Percentiles rank a stretch among this genome's conserved stretches.
Conservation (phyloP, 2,888 invertebrate species). For the Troides oblongomaculatus region DNA sequence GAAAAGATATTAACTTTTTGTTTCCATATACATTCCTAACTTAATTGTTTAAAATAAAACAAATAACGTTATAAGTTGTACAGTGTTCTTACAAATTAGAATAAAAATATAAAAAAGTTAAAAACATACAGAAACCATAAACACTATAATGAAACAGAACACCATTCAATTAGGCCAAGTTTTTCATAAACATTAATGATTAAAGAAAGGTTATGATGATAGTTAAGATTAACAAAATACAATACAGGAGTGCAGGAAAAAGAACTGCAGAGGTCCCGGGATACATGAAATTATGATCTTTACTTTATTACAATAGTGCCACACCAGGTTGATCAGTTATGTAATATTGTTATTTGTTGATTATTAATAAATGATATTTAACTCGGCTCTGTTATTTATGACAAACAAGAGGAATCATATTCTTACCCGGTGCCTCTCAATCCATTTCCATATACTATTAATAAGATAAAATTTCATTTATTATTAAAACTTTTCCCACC, state of each 20-base stretch:
- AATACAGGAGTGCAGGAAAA: not conserved
- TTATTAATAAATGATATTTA: not conserved
- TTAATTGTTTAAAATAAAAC: slow-evolving; percentile 7
- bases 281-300: not conserved
- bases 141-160: not conserved
- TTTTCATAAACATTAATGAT: not conserved
- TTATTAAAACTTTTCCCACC: not conserved
- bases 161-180: slow-evolving; percentile 21
- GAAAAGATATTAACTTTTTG: slow-evolving; percentile 39
- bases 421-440: not conserved
- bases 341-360: not conserved
- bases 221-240: not conserved
- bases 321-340: not conserved
- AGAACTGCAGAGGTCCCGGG: not conserved
- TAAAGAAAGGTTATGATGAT: slow-evolving; percentile 5
- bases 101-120: slow-evolving; percentile 4
- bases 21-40: slow-evolving; percentile 23
- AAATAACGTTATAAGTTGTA: slow-evolving; percentile 11
- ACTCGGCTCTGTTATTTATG: not conserved
- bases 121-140: slow-evolving; percentile 1
- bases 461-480: not conserved
- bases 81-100: slow-evolving; percentile 4
- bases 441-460: not conserved
- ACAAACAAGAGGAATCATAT: not conserved
- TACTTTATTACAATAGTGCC: not conserved